Conservation (phyloP, 2,113 vertebrate species). For the Malurus cyaneus region DNA sequence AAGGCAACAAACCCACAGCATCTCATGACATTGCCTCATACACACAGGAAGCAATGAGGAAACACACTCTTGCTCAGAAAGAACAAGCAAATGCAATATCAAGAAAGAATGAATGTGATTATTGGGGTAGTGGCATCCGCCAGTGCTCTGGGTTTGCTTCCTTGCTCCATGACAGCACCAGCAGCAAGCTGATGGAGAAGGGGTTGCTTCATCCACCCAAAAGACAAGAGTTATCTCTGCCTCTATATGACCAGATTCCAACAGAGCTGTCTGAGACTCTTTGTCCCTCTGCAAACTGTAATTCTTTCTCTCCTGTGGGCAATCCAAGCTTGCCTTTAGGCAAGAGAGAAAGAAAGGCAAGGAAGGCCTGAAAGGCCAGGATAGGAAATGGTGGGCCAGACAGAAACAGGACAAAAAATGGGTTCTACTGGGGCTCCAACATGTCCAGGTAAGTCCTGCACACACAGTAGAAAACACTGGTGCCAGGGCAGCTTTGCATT, state of each 20-base stretch:
- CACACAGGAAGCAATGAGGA: neutral
- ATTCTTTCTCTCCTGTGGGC: neutral
- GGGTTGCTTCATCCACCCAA: neutral
- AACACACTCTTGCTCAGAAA: neutral
- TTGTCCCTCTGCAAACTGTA: neutral
- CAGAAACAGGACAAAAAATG: neutral
- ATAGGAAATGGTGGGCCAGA: neutral
- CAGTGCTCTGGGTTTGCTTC: neutral
- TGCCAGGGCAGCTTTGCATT: neutral
- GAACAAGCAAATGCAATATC: neutral
- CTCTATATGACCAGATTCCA: neutral
- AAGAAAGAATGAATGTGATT: neutral
- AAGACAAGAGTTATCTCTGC: neutral
- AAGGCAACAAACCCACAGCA: neutral
- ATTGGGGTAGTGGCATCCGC: neutral
- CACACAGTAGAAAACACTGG: accelerated
- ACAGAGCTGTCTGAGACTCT: neutral
- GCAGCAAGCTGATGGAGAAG: neutral
- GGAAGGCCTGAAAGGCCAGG: neutral
- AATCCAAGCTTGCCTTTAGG: neutral
- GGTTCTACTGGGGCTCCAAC: neutral
- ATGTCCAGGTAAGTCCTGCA: neutral
- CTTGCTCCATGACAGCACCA: neutral
- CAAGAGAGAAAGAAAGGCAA: neutral
- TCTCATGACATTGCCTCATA: neutral